These are phyloP conservation scores for Synanthedon vespiformis DNA, from an alignment of 2,888 invertebrate genomes.

Conservation along the genomic window DNA sequence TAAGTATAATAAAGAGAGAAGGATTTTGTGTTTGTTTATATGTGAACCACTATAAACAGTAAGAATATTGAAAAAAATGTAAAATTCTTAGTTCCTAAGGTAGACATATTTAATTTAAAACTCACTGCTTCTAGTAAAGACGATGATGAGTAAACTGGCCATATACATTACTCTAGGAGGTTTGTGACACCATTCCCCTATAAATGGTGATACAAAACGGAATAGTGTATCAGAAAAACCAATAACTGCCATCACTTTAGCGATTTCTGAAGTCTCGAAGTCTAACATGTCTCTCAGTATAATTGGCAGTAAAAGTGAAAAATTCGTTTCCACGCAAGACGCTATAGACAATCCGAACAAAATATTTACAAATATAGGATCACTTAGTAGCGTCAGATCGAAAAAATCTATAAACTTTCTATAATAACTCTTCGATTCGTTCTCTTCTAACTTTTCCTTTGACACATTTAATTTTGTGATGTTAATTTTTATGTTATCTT, in stretches of 20 bases:
- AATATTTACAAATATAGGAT: conserved; percentile 76
- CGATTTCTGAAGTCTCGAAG: conserved; percentile 70
- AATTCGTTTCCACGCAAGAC: conserved; percentile 77
- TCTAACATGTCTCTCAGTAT: conserved; percentile 74
- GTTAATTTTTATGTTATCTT: conserved; percentile 7
- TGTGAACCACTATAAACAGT: too few species aligned
- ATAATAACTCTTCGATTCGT: conserved; percentile 22
- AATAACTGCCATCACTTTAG: conserved; percentile 73
- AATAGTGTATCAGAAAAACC: conserved; percentile 72
- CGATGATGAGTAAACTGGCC: conserved; percentile 69
- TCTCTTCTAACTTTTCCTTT: conserved; percentile 15
- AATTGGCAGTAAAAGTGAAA: conserved; percentile 75
- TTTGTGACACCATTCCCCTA: conserved; percentile 73
- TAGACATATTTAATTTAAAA: conserved; percentile 10
- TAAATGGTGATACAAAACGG: conserved; percentile 74
- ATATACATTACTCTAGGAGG: conserved; percentile 75
- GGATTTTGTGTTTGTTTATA: too few species aligned
- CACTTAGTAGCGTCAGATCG: conserved; percentile 75
- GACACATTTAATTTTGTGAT: conserved; percentile 23
- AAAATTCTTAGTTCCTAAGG: too few species aligned
- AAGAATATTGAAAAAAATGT: too few species aligned
- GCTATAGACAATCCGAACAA: conserved; percentile 76
- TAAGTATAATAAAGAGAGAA: background rate
- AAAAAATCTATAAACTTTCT: conserved; percentile 64
- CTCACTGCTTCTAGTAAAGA: conserved; percentile 74